Percentiles rank a stretch among this genome's conserved stretches.
phyloP scores from a whole-genome alignment of 2,888 invertebrate genomes.

The Elmis aenea region DNA sequence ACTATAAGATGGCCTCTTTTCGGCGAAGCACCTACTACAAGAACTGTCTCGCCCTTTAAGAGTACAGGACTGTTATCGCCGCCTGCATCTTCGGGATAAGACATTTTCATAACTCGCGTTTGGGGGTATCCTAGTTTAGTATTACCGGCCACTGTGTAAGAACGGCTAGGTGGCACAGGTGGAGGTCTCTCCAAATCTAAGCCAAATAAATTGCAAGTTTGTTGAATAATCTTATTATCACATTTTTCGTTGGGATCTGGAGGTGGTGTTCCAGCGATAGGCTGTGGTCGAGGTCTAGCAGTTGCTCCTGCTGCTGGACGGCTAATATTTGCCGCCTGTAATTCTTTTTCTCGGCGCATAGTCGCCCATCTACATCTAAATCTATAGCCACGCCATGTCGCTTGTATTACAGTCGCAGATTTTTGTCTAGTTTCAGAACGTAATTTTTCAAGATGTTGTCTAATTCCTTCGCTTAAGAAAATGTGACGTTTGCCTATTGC shows the following conservation, averaged over 20 bases:
- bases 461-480: conserved; percentile 88
- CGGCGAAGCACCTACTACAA: conserved; percentile 82
- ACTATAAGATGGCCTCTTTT: conserved; percentile 84
- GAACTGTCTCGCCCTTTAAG: conserved; percentile 79
- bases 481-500: conserved; percentile 90
- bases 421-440: conserved; percentile 70
- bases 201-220: conserved; percentile 85
- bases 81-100: conserved; percentile 61
- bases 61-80: conserved; percentile 58
- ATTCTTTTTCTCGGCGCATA: conserved; percentile 43
- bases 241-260: conserved; percentile 80
- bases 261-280: conserved; percentile 86
- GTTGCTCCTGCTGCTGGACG: conserved; percentile 44
- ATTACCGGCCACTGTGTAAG: conserved; percentile 86
- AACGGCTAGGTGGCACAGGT: conserved; percentile 83
- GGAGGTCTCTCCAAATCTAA: conserved; percentile 88
- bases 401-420: conserved; percentile 79
- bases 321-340: conserved; percentile 24
- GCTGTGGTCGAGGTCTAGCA: conserved; percentile 78
- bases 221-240: conserved; percentile 83
- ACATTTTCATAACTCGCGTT: conserved; percentile 84
- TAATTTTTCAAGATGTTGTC: conserved; percentile 82
- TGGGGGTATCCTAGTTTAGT: conserved; percentile 91
- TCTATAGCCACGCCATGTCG: conserved; percentile 79
- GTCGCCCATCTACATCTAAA: conserved; percentile 63